Percentiles rank a stretch among this genome's conserved stretches.
These are phyloP conservation scores for Nasonia giraulti DNA, from an alignment of 1,140 invertebrate species.

Conservation along the genomic window DNA sequence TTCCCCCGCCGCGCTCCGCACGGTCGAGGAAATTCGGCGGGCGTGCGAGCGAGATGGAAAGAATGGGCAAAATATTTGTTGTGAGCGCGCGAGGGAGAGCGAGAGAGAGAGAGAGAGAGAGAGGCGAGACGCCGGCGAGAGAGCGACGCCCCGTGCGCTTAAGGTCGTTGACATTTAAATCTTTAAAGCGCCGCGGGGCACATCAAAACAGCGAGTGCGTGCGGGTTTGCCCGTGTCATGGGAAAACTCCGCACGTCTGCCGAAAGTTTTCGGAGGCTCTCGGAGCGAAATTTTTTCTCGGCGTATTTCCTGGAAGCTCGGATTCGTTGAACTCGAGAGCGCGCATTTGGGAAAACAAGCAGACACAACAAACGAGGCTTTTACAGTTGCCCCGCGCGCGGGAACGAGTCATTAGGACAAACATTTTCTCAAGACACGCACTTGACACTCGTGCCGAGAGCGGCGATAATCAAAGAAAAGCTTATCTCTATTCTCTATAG, in stretches of 20 bases:
- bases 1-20: not conserved
- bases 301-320: no score
- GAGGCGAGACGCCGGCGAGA: conserved; percentile 14
- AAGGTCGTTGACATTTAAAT: conserved; percentile 48
- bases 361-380: not conserved
- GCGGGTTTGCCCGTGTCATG: no score
- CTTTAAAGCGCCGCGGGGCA: conserved; percentile 35
- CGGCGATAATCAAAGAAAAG: not conserved
- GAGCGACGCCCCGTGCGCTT: conserved; percentile 26
- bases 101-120: conserved; percentile 10
- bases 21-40: conserved; percentile 13
- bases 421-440: not conserved
- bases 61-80: conserved; percentile 22
- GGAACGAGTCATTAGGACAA: not conserved
- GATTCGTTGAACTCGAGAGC: not conserved
- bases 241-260: no score
- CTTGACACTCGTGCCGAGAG: not conserved
- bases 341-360: not conserved
- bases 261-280: no score
- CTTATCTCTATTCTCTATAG: not conserved
- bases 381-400: not conserved
- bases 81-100: not conserved
- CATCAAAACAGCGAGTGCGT: conserved; percentile 17
- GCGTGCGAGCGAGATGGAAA: conserved; percentile 23
- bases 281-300: no score